These are phyloP conservation scores for Chaetodon trifascialis DNA, from an alignment of 2,113 vertebrate species.

Conservation along the genomic window DNA sequence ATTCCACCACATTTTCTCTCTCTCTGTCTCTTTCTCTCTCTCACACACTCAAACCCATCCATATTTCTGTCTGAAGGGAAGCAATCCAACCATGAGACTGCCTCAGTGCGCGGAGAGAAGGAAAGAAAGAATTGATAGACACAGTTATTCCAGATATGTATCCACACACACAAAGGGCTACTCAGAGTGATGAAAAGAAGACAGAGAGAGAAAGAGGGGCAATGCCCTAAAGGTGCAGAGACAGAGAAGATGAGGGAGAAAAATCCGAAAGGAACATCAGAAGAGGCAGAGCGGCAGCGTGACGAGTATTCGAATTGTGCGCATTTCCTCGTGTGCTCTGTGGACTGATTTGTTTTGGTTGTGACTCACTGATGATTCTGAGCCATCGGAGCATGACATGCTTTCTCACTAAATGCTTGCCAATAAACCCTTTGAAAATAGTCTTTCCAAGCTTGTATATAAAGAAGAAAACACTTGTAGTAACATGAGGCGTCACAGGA, in stretches of 20 bases:
- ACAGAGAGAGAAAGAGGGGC: conserved; percentile 28
- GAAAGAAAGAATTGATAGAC: conserved; percentile 33
- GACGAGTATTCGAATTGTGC: conserved; percentile 49
- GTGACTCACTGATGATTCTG: conserved; percentile 70
- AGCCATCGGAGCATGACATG: conserved; percentile 30
- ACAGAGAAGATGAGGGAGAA: conserved; percentile 14
- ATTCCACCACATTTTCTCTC: neutral
- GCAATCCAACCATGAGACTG: conserved; percentile 46
- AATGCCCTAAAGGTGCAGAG: conserved; percentile 44
- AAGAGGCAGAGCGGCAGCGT: conserved; percentile 49
- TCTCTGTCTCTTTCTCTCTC: neutral
- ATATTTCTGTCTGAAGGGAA: conserved; percentile 45
- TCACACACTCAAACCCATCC: conserved; percentile 3
- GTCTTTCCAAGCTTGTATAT: conserved; percentile 24
- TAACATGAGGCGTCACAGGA: conserved; percentile 36
- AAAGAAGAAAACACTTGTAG: conserved; percentile 50
- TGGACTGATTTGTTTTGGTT: conserved; percentile 66
- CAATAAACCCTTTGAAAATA: conserved; percentile 52
- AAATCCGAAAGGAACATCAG: conserved; percentile 55
- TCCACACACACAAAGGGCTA: conserved; percentile 33
- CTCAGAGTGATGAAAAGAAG: conserved; percentile 21
- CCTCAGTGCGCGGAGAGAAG: conserved; percentile 13
- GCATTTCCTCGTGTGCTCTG: conserved; percentile 45
- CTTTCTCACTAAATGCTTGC: conserved; percentile 47
- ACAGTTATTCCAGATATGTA: conserved; percentile 12